Conservation (phyloP, 2,113 vertebrate species). For the Rhombomys opimus region DNA sequence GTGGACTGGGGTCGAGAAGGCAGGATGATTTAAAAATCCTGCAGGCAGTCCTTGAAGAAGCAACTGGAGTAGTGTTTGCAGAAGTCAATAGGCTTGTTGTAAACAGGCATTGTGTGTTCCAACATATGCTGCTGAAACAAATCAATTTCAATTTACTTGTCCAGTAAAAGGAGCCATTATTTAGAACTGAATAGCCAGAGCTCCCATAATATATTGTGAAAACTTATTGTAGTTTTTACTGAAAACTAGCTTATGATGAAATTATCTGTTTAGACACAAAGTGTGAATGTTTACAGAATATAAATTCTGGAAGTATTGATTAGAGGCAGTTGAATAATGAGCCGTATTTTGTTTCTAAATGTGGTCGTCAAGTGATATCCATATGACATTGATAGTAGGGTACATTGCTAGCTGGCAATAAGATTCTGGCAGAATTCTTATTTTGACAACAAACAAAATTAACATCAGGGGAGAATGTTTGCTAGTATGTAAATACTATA, state of each 20-base stretch:
- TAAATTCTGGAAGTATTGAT: conserved; percentile 83
- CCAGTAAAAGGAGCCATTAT: conserved; percentile 87
- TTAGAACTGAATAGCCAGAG: conserved; percentile 86
- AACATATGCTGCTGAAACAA: conserved; percentile 87
- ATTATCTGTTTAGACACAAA: conserved; percentile 89
- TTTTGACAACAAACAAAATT: conserved; percentile 80
- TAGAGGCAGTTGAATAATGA: conserved; percentile 77
- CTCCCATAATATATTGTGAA: conserved; percentile 87
- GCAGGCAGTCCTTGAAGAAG: conserved; percentile 87
- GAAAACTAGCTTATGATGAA: conserved; percentile 87
- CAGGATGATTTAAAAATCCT: conserved; percentile 85
- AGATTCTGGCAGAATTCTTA: conserved; percentile 49
- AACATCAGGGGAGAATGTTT: conserved; percentile 26
- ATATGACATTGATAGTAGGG: conserved; percentile 70
- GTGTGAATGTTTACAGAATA: conserved; percentile 81
- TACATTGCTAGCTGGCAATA: conserved; percentile 59
- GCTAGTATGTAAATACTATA: conserved; percentile 68
- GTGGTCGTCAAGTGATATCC: conserved; percentile 75
- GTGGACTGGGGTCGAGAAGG: conserved; percentile 69
- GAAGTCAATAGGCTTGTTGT: conserved; percentile 87
- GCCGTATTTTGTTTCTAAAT: conserved; percentile 76
- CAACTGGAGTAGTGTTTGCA: conserved; percentile 84
- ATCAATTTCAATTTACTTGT: conserved; percentile 91
- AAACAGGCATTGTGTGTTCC: conserved; percentile 84
- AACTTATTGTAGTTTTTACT: conserved; percentile 88